Evolutionary conservation across 2,113 vertebrate species (phyloP).

Genomic region (Miniopterus natalensis): DNA sequence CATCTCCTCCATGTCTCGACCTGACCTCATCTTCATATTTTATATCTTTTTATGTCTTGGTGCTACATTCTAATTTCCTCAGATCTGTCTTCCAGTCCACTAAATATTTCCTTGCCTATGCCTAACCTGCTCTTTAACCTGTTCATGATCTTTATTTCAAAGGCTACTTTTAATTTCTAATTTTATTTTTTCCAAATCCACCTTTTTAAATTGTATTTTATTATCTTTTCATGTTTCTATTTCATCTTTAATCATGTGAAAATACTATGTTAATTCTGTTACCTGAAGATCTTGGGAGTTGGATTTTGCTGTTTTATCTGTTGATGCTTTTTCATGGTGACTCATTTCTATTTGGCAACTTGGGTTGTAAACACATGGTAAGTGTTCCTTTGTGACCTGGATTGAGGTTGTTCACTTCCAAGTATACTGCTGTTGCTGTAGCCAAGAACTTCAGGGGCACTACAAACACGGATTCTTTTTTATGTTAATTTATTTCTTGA

Average conservation of each 20-base stretch:
- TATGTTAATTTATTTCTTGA: neutral
- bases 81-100: neutral
- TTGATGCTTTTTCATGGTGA: neutral
- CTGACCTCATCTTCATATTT: neutral
- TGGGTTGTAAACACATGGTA: neutral
- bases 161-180: slow-evolving; percentile 24
- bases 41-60: neutral
- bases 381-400: neutral
- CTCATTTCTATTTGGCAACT: slow-evolving; percentile 19
- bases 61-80: neutral
- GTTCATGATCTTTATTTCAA: neutral
- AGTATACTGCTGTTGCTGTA: neutral
- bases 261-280: neutral
- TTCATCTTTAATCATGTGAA: neutral
- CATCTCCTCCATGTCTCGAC: too few species aligned
- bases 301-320: neutral
- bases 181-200: slow-evolving; percentile 37
- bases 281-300: neutral
- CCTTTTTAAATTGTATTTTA: neutral
- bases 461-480: neutral
- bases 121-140: neutral
- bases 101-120: neutral
- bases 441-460: neutral
- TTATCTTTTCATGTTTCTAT: neutral
- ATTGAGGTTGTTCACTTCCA: neutral